Percentiles rank a stretch among this genome's conserved stretches.
Evolutionary conservation across 2,797 vertebrate species (phyloP).

Genomic region (Lophius americanus): DNA sequence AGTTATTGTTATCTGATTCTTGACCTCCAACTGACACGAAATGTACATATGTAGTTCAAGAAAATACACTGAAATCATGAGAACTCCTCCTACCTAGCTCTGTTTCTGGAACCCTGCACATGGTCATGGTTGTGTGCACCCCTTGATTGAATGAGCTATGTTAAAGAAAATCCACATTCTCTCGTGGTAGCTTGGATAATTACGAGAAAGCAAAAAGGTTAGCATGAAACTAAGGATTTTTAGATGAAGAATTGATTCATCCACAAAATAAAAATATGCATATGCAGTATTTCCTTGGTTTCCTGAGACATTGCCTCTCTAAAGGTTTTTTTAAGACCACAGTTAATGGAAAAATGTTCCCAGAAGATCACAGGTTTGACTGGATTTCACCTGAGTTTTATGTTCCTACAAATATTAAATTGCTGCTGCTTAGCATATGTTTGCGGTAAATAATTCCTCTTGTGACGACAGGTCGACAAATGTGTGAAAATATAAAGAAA

Average conservation of each 20-base stretch:
- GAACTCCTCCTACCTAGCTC: too few species aligned
- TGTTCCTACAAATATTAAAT: neutral
- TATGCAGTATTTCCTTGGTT: too few species aligned
- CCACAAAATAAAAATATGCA: neutral
- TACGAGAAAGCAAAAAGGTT: neutral
- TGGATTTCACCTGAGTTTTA: neutral
- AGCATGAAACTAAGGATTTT: neutral
- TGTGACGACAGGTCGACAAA: too few species aligned
- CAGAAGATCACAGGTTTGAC: neutral
- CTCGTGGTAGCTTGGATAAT: neutral
- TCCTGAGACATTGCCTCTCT: neutral
- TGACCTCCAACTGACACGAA: too few species aligned
- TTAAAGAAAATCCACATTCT: too few species aligned
- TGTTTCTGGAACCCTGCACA: too few species aligned
- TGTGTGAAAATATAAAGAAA: neutral
- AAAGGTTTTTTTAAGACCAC: neutral
- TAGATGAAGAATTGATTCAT: neutral
- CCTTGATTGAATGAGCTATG: too few species aligned
- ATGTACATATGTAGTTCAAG: too few species aligned
- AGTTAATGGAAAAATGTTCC: neutral
- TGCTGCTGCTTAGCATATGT: neutral
- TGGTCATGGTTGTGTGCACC: too few species aligned
- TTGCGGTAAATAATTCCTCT: too few species aligned
- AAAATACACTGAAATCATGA: too few species aligned
- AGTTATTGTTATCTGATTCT: too few species aligned